Evolutionary conservation across 2,888 invertebrate genomes (phyloP).

Genomic region (Drosophila rellima): DNA sequence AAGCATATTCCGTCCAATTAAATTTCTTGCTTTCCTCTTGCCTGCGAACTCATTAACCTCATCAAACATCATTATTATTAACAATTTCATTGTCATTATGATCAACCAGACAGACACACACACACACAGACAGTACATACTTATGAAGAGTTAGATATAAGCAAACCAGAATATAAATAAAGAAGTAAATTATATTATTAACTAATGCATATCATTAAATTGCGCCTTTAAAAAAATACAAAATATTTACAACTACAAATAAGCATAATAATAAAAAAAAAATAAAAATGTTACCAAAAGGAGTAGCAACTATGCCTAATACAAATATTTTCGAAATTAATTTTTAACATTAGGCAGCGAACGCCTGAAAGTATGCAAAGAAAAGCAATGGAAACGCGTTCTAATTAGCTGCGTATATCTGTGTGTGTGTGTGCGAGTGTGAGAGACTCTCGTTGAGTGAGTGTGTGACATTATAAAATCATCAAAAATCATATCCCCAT

Average conservation of each 20-base stretch:
- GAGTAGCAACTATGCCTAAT: slow-evolving; percentile 68
- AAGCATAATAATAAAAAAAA: slow-evolving; percentile 62
- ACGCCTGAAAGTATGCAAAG: slow-evolving; percentile 48
- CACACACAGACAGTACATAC: slow-evolving; percentile 23
- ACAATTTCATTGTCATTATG: slow-evolving; percentile 12
- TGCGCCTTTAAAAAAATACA: slow-evolving; percentile 83
- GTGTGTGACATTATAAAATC: slow-evolving; percentile 3
- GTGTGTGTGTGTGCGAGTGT: slow-evolving; percentile 8
- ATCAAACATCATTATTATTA: slow-evolving; percentile 23
- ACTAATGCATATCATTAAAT: slow-evolving; percentile 85
- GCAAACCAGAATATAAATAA: slow-evolving; percentile 20
- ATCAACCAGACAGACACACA: slow-evolving; percentile 27
- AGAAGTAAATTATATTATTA: slow-evolving; percentile 69
- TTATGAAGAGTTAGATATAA: slow-evolving; percentile 46
- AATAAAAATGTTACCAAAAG: slow-evolving; percentile 38
- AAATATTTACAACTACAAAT: slow-evolving; percentile 73
- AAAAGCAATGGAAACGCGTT: slow-evolving; percentile 53
- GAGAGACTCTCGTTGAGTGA: slow-evolving; percentile 4
- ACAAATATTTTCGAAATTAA: slow-evolving; percentile 76
- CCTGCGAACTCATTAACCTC: slow-evolving; percentile 50
- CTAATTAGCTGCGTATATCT: slow-evolving; percentile 31
- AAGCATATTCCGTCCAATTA: slow-evolving; percentile 85
- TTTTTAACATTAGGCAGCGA: slow-evolving; percentile 65
- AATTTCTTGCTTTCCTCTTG: slow-evolving; percentile 80
- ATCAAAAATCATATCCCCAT: slow-evolving; percentile 27